Conservation (phyloP, 2,797 vertebrate genomes). For the Denticeps clupeoides region DNA sequence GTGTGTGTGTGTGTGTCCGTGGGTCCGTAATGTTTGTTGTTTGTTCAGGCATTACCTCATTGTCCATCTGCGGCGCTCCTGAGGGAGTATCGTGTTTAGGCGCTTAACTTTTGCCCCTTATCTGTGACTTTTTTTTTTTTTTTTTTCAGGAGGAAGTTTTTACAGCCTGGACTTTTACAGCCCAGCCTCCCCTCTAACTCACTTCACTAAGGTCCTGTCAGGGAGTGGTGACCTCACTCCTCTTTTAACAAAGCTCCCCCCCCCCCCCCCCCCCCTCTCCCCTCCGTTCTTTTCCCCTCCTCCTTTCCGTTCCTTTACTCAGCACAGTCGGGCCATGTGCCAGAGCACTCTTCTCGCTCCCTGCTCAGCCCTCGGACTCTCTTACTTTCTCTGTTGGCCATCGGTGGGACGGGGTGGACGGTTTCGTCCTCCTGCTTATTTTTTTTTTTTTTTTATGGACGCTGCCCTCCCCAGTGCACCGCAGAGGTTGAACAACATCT, state of each 20-base stretch:
- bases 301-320: slow-evolving; percentile 8
- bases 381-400: no score
- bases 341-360: slow-evolving; percentile 15
- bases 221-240: slow-evolving; percentile 37
- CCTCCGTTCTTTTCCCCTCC: slow-evolving; percentile 1
- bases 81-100: background rate
- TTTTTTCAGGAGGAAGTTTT: slow-evolving; percentile 26
- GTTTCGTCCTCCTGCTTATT: slow-evolving; percentile 13
- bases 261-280: slow-evolving; percentile 5
- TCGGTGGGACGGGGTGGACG: no score
- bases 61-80: slow-evolving; percentile 3
- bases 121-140: slow-evolving; percentile 9
- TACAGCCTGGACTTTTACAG: slow-evolving; percentile 21
- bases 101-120: slow-evolving; percentile 14
- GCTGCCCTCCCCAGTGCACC: slow-evolving; percentile 40
- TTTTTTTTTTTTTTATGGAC: slow-evolving; percentile 40
- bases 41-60: slow-evolving; percentile 22
- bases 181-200: background rate
- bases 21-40: slow-evolving; percentile 2
- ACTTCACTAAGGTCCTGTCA: slow-evolving; percentile 28
- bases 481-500: slow-evolving; percentile 26
- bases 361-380: no score
- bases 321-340: slow-evolving; percentile 41
- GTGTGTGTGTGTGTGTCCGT: no score
- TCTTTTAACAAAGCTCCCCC: slow-evolving; percentile 26